phyloP scores from a whole-genome alignment of 2,113 vertebrate species.

The Thryonomys swinderianus region DNA sequence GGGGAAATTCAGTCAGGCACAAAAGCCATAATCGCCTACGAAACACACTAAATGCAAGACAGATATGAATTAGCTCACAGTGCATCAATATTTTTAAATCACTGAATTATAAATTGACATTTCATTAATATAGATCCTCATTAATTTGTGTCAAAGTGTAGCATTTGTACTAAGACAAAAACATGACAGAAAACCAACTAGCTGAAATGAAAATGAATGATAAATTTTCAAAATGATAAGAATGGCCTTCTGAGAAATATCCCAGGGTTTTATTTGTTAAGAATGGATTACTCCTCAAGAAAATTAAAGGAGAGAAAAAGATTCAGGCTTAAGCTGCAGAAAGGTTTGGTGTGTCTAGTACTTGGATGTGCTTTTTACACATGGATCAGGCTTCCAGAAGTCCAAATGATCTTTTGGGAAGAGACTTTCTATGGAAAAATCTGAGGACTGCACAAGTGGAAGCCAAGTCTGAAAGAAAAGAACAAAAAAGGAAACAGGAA shows the following conservation, averaged over 20 bases:
- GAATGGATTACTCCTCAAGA: conserved; percentile 22
- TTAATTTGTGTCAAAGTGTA: conserved; percentile 22
- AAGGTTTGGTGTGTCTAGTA: background rate
- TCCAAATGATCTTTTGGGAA: background rate
- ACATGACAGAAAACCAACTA: conserved; percentile 4
- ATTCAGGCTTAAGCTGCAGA: background rate
- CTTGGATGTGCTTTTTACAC: background rate
- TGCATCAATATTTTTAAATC: conserved; percentile 53
- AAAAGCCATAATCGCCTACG: conserved; percentile 21
- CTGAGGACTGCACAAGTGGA: background rate
- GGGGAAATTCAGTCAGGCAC: background rate
- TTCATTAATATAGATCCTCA: conserved; percentile 32
- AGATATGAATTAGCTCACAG: background rate
- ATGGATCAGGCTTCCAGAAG: background rate
- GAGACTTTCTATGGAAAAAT: background rate
- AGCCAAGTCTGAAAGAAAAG: background rate
- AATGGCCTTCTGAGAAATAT: background rate
- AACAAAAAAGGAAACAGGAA: background rate
- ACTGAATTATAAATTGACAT: conserved; percentile 39
- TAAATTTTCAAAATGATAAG: conserved; percentile 44
- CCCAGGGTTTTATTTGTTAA: background rate
- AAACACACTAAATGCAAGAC: conserved; percentile 41
- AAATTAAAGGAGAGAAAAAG: background rate
- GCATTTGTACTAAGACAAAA: background rate
- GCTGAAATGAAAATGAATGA: conserved; percentile 48